Evolutionary conservation across 2,113 vertebrate genomes (phyloP), one percentile per base, ranked within the genome.

Genomic region (Symphodus melops): DNA sequence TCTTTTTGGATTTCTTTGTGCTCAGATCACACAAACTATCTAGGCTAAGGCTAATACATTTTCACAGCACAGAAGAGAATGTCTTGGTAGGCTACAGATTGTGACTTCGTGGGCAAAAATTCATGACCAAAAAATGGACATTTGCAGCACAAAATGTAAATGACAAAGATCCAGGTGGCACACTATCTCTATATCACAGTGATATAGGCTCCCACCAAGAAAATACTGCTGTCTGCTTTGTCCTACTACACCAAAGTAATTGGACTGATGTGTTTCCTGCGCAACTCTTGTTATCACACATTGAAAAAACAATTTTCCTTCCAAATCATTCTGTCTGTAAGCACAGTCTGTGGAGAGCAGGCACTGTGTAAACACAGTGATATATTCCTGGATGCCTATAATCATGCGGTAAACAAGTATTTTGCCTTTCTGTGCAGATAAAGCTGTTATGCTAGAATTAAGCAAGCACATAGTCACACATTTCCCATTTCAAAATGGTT

Each of bases 1-100:
- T 90, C 88, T 89, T 89, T 88, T 83, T 90, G 88, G 90, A 90
- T 89, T 92, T 90, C 75, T 90, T 86, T 92, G 84, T 91, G 80
- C 86, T 84, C 87, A 86, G 81, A 88, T 82, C 88, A 85, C 91
- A 82, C 84, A 88, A 83, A 91, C 92, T 83, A 86, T 63, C 55
- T 73, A 77, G 82, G 82, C 64, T 63, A 83, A 68, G 68, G 89
- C 80, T 89, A 91, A 87, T 88, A 75, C 79, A 81, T 87, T 84
- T 75, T 52, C 68, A 58, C 75, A 82, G 84, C 46, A 54, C 67
- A 68, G 69, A 79, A 78, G 53, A 81, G 64, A 86, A 66, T 16
- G 53, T 78, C 75, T 81, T 70, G 59, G 58, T 73, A 74, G 57
- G 56, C 63, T 80, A 33, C 53, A 53, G 49, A 73, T 72, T 57